Evolutionary conservation across 2,113 vertebrate genomes (phyloP), one percentile per base, ranked within the genome.

Genomic region (Saimiri boliviensis): DNA sequence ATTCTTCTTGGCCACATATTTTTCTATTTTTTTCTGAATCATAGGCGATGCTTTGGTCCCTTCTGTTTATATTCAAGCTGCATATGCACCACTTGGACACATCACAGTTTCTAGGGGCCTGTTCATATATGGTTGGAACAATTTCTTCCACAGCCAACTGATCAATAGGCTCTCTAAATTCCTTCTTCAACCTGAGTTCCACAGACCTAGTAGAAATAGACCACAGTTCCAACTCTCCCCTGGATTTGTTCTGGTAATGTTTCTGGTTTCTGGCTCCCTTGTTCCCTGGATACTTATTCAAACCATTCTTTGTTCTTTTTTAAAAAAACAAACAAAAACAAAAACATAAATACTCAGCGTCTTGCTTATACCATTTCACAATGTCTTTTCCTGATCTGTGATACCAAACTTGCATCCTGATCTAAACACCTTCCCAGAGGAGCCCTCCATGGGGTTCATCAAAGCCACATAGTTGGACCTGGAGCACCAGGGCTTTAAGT

Each of bases 271-370:
- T 73, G 45, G 66, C 3, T 86, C 56, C 45, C 45, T 56, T 56
- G 19, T 87, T 96, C 74, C 71, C 66, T 92, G 45, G 40, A 74
- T 95, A 68, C 32, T 88, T 81, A 93, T 74, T 93, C 90, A 19
- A 14, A 79, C 10, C 0, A 66, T 83, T 86, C 42, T 14, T 76
- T 45, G 20, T 40, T 49, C 37, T n/a, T 52, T 49, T 20, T 79
- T 12, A 14, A 14, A 20, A 8, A 71, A 20, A 9, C 20, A n/a
- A n/a, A 68, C 66, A 68, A 68, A 32, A 68, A 16, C 66, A 68
- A 35, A 32, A n/a, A 32, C 66, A 68, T 17, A 16, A n/a, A 54
- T 32, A 63, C 49, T 85, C 8, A 79, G 17, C 35, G 25, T 74
- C 47, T 96, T 94, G 54, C 25, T 81, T 83, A 68, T n/a, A 25